These are phyloP conservation scores for Siderastrea siderea DNA, from an alignment of 92 coral and sea anemone species.

Conservation along the genomic window DNA sequence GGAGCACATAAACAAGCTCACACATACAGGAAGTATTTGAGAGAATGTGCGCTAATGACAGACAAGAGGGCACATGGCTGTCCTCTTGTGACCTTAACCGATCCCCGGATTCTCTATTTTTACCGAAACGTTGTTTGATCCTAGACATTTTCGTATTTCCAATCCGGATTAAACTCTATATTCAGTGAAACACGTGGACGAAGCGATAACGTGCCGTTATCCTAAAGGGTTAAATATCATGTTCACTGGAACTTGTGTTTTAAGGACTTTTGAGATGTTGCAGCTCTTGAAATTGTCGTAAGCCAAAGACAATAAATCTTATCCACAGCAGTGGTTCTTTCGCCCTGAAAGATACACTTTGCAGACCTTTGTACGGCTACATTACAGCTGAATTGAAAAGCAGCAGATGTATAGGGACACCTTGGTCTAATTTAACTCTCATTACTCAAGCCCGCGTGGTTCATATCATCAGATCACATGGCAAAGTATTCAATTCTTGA, in stretches of 20 bases:
- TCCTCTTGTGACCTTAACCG: slow-evolving; percentile 3
- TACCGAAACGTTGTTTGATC: not conserved
- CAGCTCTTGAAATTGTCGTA: not conserved
- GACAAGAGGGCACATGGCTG: slow-evolving; percentile 1
- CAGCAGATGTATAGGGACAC: not conserved
- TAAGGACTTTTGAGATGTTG: not conserved
- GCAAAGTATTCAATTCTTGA: not conserved
- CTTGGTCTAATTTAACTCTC: slow-evolving; percentile 29
- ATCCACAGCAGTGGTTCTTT: not conserved
- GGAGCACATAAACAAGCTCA: not conserved
- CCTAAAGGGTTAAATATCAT: not conserved
- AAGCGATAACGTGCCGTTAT: not conserved
- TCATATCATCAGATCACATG: not conserved
- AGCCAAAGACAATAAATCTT: not conserved
- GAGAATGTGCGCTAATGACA: slow-evolving; percentile 6
- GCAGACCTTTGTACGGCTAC: not conserved
- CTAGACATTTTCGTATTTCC: not conserved
- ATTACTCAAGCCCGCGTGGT: slow-evolving; percentile 9
- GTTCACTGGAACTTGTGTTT: not conserved
- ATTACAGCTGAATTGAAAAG: not conserved
- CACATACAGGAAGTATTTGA: not conserved
- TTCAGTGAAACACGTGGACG: not conserved
- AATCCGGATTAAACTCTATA: not conserved
- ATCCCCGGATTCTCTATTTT: slow-evolving; percentile 4
- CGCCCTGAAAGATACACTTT: not conserved